A percentile compares a stretch with the other conserved stretches of the same genome.
Evolutionary conservation across 2,888 invertebrate genomes (phyloP).

Genomic region (Agrochola lychnidis): DNA sequence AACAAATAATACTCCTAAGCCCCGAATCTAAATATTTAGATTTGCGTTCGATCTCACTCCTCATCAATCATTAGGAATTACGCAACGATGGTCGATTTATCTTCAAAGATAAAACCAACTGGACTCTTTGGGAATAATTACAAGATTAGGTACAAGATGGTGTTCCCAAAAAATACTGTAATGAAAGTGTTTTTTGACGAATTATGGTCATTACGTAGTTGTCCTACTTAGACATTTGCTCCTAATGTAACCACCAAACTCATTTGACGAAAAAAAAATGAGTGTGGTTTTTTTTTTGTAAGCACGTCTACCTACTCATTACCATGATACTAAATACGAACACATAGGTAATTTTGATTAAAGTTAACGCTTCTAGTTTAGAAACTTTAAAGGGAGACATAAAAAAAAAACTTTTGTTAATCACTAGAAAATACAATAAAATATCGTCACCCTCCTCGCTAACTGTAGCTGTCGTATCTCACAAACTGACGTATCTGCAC

Average conservation of each 20-base stretch:
- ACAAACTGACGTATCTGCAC: too few species aligned
- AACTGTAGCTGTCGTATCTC: too few species aligned
- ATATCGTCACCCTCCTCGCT: too few species aligned
- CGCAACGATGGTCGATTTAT: constrained; percentile 53
- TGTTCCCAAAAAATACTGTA: background rate
- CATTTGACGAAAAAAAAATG: background rate
- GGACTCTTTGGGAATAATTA: constrained; percentile 31
- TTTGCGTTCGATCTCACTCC: constrained; percentile 39
- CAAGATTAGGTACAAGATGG: constrained; percentile 14
- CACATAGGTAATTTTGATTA: background rate
- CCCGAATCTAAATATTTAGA: constrained; percentile 61
- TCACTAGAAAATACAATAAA: too few species aligned
- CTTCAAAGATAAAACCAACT: constrained; percentile 50
- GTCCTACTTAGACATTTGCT: background rate
- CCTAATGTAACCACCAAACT: background rate
- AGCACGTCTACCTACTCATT: too few species aligned
- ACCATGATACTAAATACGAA: background rate
- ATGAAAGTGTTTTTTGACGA: background rate
- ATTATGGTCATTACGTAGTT: background rate
- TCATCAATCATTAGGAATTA: constrained; percentile 64
- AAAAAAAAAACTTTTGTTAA: too few species aligned
- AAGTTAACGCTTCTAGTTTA: too few species aligned
- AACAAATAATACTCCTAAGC: constrained; percentile 47
- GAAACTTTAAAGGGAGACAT: too few species aligned
- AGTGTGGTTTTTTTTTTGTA: background rate